Evolutionary conservation across 2,888 invertebrate species (phyloP), one percentile per base, ranked within the genome.

Genomic region (Clunio marinus): DNA sequence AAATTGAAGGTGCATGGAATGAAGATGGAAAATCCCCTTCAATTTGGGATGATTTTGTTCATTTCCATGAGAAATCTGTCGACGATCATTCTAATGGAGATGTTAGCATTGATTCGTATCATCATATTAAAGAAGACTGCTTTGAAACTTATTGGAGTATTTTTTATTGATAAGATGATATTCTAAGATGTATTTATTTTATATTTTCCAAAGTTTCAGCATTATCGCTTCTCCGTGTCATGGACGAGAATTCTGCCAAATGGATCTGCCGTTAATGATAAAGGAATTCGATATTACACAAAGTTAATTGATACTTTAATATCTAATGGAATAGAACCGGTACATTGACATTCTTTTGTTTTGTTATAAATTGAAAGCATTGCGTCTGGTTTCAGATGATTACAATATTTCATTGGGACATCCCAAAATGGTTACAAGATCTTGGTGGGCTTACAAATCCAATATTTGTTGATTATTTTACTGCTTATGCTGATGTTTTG

Each of bases 361-460:
- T 32, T 13, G 35, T 13, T 32, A 32, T 13, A n/a, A n/a, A 8
- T 32, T 32, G 35, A 32, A 13, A 8, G 35, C 35, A 8, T 32
- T 8, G 5, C 35, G 13, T 32, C 7, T 32, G 7, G 35, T 22
- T 51, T 17, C 68, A 74, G 74, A 83, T 87, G 82, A 83, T 86
- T 0, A 87, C 87, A 1, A 82, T 88, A 60, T 86, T 86, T 73
- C 88, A 88, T 71, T 88, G 87, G 87, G 88, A 88, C 70, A 75
- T 87, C 59, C 88, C 88, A 7, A 4, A 13, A 22, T 51, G 51
- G 51, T 22, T 51, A 13, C 83, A 83, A 71, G 80, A 82, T 1
- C 71, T 82, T 5, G 85, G 84, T 4, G 86, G 86, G 3, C 81
- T 80, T 68, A 70, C 76, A 0, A 82, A 81, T 70, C 76, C 79